These are phyloP conservation scores for Cephalotes varians DNA, from an alignment of 2,888 invertebrate genomes.

Conservation along the genomic window DNA sequence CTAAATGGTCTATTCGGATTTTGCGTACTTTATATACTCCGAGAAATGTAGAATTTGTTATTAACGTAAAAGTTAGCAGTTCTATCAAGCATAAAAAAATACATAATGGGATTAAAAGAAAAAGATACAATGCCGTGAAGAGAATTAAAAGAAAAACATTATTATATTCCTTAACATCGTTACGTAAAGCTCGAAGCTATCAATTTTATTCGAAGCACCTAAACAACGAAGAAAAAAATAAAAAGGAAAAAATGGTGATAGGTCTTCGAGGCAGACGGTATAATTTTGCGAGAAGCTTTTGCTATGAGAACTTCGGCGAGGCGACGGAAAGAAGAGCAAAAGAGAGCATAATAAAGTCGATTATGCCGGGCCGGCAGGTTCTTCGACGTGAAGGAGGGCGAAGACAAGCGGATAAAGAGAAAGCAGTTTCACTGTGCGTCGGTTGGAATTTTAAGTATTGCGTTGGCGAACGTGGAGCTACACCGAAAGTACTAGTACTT, in stretches of 20 bases:
- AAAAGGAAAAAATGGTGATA: background rate
- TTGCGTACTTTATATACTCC: background rate
- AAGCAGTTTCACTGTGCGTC: conserved; percentile 66
- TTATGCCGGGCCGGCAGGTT: conserved; percentile 43
- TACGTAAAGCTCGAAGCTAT: conserved; percentile 15
- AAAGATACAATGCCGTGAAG: background rate
- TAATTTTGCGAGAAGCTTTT: conserved; percentile 30
- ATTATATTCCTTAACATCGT: background rate
- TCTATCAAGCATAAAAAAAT: background rate
- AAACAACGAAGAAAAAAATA: background rate
- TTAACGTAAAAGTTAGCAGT: background rate
- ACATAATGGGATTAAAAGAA: background rate
- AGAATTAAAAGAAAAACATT: background rate
- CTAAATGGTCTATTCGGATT: background rate
- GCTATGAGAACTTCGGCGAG: conserved; percentile 16
- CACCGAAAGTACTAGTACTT: conserved; percentile 5
- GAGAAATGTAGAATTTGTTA: background rate
- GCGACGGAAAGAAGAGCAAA: background rate
- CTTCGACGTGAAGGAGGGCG: conserved; percentile 21
- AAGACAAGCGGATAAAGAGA: conserved; percentile 58
- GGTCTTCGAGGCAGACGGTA: background rate
- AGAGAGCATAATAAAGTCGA: conserved; percentile 53
- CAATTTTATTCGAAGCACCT: conserved; percentile 14
- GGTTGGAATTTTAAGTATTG: conserved; percentile 66
- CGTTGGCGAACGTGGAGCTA: conserved; percentile 16